These are phyloP conservation scores for Myiagra hebetior DNA, from an alignment of 2,113 vertebrate species.

Conservation along the genomic window DNA sequence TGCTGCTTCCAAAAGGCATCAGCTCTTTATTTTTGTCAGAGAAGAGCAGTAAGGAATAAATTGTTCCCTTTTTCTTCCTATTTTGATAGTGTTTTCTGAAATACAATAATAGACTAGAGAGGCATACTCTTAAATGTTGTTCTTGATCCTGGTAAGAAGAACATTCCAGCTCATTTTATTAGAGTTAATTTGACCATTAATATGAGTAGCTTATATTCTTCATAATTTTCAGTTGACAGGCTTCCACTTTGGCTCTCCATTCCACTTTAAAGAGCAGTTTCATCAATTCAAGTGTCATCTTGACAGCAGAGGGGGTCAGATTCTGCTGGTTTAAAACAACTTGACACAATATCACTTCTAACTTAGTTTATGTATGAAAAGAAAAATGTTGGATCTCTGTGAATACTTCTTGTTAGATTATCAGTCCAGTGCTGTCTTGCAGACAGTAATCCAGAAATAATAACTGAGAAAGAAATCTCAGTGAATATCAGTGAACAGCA, in stretches of 20 bases:
- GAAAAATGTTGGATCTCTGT: not conserved
- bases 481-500: not conserved
- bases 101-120: not conserved
- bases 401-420: not conserved
- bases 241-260: not conserved
- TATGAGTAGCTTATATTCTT: not conserved
- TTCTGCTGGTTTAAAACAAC: not conserved
- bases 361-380: not conserved
- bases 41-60: not conserved
- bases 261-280: not conserved
- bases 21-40: not conserved
- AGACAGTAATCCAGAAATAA: not conserved
- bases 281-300: not conserved
- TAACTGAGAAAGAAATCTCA: not conserved
- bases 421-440: not conserved
- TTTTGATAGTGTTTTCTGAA: not conserved
- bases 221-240: not conserved
- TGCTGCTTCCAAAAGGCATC: not conserved
- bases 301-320: not conserved
- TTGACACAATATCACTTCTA: not conserved
- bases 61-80: not conserved
- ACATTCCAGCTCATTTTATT: not conserved
- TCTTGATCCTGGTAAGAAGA: not conserved
- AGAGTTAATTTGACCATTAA: not conserved
- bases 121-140: not conserved